Percentiles rank a stretch among this genome's conserved stretches.
These are phyloP conservation scores for Nannoperca australis DNA, from an alignment of 2,797 vertebrate species.

Conservation along the genomic window DNA sequence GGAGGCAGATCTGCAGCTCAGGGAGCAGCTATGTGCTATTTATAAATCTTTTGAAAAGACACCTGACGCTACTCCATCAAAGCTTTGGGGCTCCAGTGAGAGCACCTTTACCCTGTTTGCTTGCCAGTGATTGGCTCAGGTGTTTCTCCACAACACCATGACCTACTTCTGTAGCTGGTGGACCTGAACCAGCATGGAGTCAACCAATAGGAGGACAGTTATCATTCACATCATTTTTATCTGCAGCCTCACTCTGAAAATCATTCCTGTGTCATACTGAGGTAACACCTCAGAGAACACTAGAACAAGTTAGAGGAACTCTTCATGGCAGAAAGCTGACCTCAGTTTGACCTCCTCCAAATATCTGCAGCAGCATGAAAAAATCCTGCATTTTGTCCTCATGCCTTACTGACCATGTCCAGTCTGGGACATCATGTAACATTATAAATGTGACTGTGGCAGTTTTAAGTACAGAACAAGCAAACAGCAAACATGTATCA, in stretches of 20 bases:
- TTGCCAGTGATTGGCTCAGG: conserved; percentile 58
- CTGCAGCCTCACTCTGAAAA: conserved; percentile 20
- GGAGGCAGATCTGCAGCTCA: conserved; percentile 70
- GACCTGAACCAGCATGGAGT: conserved; percentile 19
- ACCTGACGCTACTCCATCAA: conserved; percentile 74
- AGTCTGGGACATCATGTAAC: conserved; percentile 35
- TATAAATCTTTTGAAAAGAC: conserved; percentile 78
- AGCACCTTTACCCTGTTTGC: conserved; percentile 41
- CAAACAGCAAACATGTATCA: conserved; percentile 36
- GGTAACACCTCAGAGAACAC: not conserved
- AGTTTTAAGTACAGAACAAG: conserved; percentile 63
- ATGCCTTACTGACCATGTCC: conserved; percentile 43
- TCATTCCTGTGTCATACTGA: not conserved
- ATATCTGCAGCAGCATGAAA: conserved; percentile 38
- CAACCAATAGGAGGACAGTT: conserved; percentile 11
- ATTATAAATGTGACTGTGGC: conserved; percentile 50
- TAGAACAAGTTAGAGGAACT: conserved; percentile 1
- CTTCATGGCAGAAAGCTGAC: conserved; percentile 18
- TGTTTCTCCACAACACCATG: conserved; percentile 44
- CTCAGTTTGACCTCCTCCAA: conserved; percentile 1
- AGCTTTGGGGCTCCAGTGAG: conserved; percentile 47
- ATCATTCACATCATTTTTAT: conserved; percentile 10
- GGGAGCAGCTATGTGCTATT: conserved; percentile 77
- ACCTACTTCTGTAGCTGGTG: conserved; percentile 58
- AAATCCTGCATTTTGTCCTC: conserved; percentile 40